Base-by-base conservation (phyloP, 2,888 invertebrate species). In the Cheilosia pagana region DNA sequence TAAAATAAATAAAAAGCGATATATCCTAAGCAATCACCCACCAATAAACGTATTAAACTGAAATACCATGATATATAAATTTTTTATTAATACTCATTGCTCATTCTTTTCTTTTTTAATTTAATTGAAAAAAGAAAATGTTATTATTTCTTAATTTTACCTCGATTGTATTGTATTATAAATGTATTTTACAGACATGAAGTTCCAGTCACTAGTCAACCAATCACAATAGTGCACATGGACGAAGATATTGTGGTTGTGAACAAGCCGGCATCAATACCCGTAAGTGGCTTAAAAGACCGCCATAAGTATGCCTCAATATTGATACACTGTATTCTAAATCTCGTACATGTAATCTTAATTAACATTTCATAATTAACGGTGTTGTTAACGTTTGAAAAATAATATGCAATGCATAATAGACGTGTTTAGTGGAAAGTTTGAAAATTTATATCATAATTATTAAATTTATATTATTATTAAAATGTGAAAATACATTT, bases 221-320 rank as follows among this genome's bases (percentile, higher is more conserved):
- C 96, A 93, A 97, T 99, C 94, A 96, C 97, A 94, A 96, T 99
- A 94, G 96, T 99, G 92, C 96, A 97, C 94, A 97, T 98, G 95
- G 98, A 97, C 94, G 98, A 98, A 93, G 98, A 99, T 94, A 95
- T 99, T 94, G 96, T 99, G 94, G 99, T 99, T 94, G 97, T 99
- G 94, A 98, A 99, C 95, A 99, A 99, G 95, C 99, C 99, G 93
- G 97, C 98, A 93, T 99, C 99, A 93, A 98, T 99, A 94, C 99
- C 99, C 93, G 98, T 98, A 97, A 97, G 97, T 97, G 96, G 96
- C 96, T 94, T 94, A 93, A 95, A 95, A 94, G 95, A 95, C 95
- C 93, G 95, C 95, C 95, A 95, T 95, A 81, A 74, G 57, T 70
- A 75, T 77, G 78, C 70, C 71, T 75, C 19, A 60, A 59, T 52